Base-by-base conservation (phyloP, 2,113 vertebrate species). In the Laterallus jamaicensis region DNA sequence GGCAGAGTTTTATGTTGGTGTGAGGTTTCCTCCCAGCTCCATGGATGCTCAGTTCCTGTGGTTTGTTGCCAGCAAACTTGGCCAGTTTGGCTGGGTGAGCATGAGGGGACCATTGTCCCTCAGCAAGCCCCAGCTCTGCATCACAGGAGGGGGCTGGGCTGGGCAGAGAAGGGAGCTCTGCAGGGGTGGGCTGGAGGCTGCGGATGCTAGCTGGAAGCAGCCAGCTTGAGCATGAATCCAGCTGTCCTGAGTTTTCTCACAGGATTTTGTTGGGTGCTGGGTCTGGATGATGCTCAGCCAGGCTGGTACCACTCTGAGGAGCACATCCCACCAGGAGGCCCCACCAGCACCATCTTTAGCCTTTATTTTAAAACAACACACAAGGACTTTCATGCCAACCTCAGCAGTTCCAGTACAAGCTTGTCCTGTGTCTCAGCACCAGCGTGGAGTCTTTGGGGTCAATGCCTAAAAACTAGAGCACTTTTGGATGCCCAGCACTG, bases 11-110 rank as follows among this genome's bases (percentile, higher is more conserved):
- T 13, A 4, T 25, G 42, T 9, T 26, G 56, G 13, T 6, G 4
- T 6, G 3, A 11, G 8, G 31, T 13, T 39, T 74, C 75, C 44
- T 86, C 24, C 62, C 54, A 8, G 21, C 62, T 22, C 42, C 0
- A 0, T 20, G 37, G 18, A 68, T 24, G 21, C 64, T 35, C 56
- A 2, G 5, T n/a, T 86, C 50, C 66, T 13, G 37, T 1, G 0
- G 6, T 11, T n/a, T 3, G 0, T 22, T 13, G 21, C 52, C 77
- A 50, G 62, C 85, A 85, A 54, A 68, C 24, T 14, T 3, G 2
- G 31, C 9, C 1, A 2, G 19, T 10, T 8, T 8, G 15, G 1
- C 67, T 44, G 62, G 24, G 17, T 0, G 1, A 35, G 32, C 0
- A 1, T 32, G 50, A 62, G 56, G 20, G 42, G 35, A 67, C 39